Conservation (phyloP, 1,140 invertebrate species). For the Pseudomyrmex dendroicus region DNA sequence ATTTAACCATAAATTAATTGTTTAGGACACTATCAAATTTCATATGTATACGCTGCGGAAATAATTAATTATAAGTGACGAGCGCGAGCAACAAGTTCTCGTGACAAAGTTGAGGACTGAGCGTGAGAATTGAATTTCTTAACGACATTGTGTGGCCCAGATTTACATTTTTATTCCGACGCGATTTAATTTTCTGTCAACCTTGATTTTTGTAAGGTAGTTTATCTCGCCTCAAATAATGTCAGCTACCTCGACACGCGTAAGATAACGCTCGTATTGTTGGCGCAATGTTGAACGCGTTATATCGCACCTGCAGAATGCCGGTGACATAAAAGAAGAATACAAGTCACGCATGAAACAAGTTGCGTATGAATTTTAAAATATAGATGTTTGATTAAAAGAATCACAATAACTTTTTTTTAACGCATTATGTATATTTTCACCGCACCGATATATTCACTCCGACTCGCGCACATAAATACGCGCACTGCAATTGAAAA, state of each 20-base stretch:
- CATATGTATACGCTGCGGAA: background rate
- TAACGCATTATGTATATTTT: background rate
- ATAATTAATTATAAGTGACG: slow-evolving; percentile 48
- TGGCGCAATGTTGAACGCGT: background rate
- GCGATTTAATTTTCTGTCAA: background rate
- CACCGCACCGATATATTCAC: background rate
- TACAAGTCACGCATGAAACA: background rate
- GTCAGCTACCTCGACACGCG: slow-evolving; percentile 12
- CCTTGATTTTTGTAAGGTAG: background rate
- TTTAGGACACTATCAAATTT: too few species aligned
- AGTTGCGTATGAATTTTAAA: slow-evolving; percentile 7
- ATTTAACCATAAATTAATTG: too few species aligned
- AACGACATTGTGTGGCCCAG: slow-evolving; percentile 2
- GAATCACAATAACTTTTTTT: slow-evolving; percentile 14
- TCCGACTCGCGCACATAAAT: background rate
- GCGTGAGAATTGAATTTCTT: slow-evolving; percentile 6
- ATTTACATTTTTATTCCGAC: slow-evolving; percentile 42
- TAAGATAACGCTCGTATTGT: slow-evolving; percentile 12
- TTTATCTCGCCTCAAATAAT: background rate
- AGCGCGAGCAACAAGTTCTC: slow-evolving; percentile 42
- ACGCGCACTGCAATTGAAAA: slow-evolving; percentile 1
- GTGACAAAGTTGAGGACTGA: slow-evolving; percentile 18
- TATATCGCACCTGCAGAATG: background rate
- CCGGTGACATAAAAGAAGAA: background rate
- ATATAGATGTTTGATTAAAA: slow-evolving; percentile 20